These are phyloP conservation scores for Kobus ellipsiprymnus DNA, from an alignment of 2,113 vertebrate species.

Conservation along the genomic window DNA sequence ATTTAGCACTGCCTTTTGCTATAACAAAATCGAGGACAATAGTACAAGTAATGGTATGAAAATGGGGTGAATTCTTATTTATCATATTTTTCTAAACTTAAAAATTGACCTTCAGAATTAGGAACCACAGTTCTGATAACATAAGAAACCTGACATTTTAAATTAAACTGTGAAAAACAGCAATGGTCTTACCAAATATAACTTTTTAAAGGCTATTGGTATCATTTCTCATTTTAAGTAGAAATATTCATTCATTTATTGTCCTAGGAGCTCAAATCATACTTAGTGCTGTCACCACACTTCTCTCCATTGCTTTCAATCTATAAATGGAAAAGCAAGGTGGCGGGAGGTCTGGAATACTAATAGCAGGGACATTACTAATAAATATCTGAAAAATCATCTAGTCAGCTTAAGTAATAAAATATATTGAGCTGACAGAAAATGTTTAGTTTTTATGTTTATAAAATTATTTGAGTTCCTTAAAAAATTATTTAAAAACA, in stretches of 20 bases:
- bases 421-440: background rate
- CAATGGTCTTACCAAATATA: background rate
- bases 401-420: background rate
- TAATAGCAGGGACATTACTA: background rate
- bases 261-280: background rate
- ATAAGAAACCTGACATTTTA: background rate
- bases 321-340: background rate
- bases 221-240: background rate
- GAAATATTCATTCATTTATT: conserved; percentile 11
- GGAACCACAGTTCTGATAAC: background rate
- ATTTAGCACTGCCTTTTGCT: background rate
- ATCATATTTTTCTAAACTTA: background rate
- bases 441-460: background rate
- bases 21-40: background rate
- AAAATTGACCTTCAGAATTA: background rate
- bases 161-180: conserved; percentile 8
- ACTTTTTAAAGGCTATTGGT: background rate
- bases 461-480: background rate
- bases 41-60: background rate
- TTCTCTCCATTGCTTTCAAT: background rate
- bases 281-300: background rate
- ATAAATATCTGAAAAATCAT: background rate
- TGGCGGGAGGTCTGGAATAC: background rate
- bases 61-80: background rate
- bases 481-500: conserved; percentile 18